These are phyloP conservation scores for Micrastur ruficollis DNA, from an alignment of 2,797 vertebrate species.

Conservation along the genomic window DNA sequence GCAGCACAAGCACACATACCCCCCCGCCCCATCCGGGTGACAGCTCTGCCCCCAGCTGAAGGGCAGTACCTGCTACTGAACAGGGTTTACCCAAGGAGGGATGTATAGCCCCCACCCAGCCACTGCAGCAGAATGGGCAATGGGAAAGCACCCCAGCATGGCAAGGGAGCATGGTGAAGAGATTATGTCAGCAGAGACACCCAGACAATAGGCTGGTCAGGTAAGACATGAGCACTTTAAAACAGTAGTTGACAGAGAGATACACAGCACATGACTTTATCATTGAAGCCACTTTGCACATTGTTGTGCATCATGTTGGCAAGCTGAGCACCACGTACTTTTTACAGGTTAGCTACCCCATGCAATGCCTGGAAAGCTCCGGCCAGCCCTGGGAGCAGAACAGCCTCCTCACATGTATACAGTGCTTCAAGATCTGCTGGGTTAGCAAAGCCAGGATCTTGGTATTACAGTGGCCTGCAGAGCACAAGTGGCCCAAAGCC, in stretches of 20 bases:
- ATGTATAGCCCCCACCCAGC: neutral
- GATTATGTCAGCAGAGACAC: neutral
- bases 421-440: too few relatives aligned
- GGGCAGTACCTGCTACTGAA: neutral
- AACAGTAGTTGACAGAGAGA: neutral
- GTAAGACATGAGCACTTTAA: neutral
- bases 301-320: rapidly evolving
- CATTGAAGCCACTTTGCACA: neutral
- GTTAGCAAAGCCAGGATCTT: neutral
- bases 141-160: neutral
- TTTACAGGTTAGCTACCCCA: neutral
- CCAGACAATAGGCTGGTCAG: neutral
- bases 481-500: neutral
- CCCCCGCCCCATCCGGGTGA: rapidly evolving
- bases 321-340: neutral
- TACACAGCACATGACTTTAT: neutral
- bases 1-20: neutral
- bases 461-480: rapidly evolving
- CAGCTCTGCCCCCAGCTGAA: neutral
- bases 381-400: neutral
- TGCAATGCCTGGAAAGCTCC: rapidly evolving
- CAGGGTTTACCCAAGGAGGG: neutral
- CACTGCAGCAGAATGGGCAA: rapidly evolving
- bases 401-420: neutral
- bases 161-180: rapidly evolving